A percentile compares a stretch with the other conserved stretches of the same genome.
Evolutionary conservation across 2,113 vertebrate genomes (phyloP).

Genomic region (Sylvietta virens): DNA sequence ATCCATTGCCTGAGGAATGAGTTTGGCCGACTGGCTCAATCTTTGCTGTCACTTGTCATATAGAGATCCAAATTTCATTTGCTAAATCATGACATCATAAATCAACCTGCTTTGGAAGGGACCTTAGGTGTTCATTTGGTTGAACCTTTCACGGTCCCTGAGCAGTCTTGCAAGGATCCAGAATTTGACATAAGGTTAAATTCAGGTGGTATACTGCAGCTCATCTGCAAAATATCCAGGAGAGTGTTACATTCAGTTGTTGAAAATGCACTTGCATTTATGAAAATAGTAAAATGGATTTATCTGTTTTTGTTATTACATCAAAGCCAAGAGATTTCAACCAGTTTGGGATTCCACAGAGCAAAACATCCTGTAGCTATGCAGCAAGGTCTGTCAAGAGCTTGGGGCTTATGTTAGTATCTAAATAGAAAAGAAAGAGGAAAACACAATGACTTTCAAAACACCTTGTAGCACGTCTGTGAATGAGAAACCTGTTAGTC

Average conservation of each 20-base stretch:
- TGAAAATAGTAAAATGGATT: not conserved
- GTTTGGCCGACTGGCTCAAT: not conserved
- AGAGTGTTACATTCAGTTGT: not conserved
- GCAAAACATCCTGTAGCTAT: not conserved
- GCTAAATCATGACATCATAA: not conserved
- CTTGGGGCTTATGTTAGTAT: not conserved
- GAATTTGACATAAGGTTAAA: not conserved
- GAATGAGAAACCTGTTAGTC: not conserved
- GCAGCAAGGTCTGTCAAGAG: not conserved
- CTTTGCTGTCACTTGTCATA: not conserved
- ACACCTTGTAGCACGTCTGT: not conserved
- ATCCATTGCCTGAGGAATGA: not conserved
- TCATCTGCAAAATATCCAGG: not conserved
- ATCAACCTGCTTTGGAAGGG: not conserved
- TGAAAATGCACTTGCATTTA: not conserved
- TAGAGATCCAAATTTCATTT: not conserved
- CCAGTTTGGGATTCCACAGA: not conserved
- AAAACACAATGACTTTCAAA: not conserved
- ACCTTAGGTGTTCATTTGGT: not conserved
- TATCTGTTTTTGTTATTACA: not conserved
- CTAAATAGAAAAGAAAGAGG: not conserved
- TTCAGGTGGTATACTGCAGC: not conserved
- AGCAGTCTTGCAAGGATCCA: not conserved
- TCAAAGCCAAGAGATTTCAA: not conserved
- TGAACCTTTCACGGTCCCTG: not conserved